These are phyloP conservation scores for Ptilorrhoa leucosticta DNA, from an alignment of 2,113 vertebrate species.

Conservation along the genomic window DNA sequence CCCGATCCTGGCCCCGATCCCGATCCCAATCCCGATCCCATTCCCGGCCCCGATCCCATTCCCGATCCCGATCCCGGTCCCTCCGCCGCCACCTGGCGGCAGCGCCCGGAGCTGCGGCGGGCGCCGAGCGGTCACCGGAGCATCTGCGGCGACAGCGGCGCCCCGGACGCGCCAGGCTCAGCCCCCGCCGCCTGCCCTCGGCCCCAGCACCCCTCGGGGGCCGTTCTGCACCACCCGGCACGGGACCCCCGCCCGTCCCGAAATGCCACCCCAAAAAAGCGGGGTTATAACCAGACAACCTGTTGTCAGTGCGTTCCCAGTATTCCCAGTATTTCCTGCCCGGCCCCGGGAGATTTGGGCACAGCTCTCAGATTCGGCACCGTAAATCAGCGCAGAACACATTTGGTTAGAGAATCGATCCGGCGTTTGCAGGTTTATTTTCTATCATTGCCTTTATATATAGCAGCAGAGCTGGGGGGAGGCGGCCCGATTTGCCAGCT, in stretches of 20 bases:
- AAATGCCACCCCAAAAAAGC: accelerated
- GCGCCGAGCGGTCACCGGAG: not conserved
- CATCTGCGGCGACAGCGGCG: not conserved
- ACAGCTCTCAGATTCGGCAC: accelerated
- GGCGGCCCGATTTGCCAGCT: not conserved
- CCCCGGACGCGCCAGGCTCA: accelerated
- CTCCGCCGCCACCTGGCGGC: slow-evolving; percentile 68
- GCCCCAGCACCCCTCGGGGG: not conserved
- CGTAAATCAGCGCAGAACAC: not conserved
- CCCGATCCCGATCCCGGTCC: not conserved
- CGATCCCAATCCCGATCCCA: not conserved
- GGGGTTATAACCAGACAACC: accelerated
- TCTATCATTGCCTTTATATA: not conserved
- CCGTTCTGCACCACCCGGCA: not conserved
- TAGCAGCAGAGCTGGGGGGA: not conserved
- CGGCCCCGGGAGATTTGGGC: accelerated
- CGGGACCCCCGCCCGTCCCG: accelerated
- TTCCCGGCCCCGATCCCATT: not conserved
- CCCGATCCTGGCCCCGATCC: not conserved
- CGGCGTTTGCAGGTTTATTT: not conserved
- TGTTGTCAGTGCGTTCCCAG: not conserved
- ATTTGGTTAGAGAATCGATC: not conserved
- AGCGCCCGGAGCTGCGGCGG: not conserved
- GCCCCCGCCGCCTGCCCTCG: not conserved
- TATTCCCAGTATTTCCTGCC: not conserved